These are phyloP conservation scores for Baronia brevicornis DNA, from an alignment of 2,888 invertebrate species.

Conservation along the genomic window DNA sequence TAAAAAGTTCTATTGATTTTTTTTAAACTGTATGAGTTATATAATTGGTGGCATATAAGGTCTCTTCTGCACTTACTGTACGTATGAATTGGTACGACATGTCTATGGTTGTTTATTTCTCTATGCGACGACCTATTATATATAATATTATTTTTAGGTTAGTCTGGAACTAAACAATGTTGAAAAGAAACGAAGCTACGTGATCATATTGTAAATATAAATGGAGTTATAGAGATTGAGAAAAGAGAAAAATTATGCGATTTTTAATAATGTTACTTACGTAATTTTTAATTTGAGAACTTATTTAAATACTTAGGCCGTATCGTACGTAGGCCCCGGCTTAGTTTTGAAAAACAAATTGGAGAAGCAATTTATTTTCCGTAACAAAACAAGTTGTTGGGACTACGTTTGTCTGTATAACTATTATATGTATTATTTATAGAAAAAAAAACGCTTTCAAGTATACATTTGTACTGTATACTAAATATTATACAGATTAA, in stretches of 20 bases:
- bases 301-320: not conserved
- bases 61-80: too few relatives aligned
- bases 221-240: conserved; percentile 36
- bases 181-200: conserved; percentile 59
- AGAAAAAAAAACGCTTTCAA: conserved; percentile 53
- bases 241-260: conserved; percentile 14
- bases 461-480: conserved; percentile 61
- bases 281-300: conserved; percentile 25
- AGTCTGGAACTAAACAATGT: conserved; percentile 63
- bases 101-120: too few relatives aligned
- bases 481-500: conserved; percentile 41
- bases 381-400: conserved; percentile 1
- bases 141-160: conserved; percentile 40
- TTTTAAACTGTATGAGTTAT: too few relatives aligned
- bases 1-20: too few relatives aligned
- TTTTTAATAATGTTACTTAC: conserved; percentile 32
- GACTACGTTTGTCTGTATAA: conserved; percentile 14
- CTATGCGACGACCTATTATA: too few relatives aligned
- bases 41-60: too few relatives aligned
- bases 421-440: conserved; percentile 36
- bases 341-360: too few relatives aligned
- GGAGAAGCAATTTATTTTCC: too few relatives aligned
- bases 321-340: not conserved
- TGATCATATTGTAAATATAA: conserved; percentile 55
- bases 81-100: too few relatives aligned